phyloP scores from a whole-genome alignment of 1,140 invertebrate species.

The Drosophila hydei region DNA sequence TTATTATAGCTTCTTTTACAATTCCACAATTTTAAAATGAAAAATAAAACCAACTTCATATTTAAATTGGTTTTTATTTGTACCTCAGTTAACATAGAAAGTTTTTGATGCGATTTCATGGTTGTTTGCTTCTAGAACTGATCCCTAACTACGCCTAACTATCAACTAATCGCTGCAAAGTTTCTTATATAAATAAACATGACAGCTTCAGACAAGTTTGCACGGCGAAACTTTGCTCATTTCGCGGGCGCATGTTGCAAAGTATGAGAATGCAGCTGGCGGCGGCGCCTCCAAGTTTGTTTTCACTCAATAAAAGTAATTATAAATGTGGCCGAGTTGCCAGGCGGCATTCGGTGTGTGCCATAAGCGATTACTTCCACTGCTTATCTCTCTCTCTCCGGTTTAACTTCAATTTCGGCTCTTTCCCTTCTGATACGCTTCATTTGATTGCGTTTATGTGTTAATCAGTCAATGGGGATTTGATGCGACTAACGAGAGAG shows the following conservation, averaged over 20 bases:
- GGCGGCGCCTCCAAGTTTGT: slow-evolving; percentile 12
- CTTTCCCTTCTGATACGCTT: slow-evolving; percentile 40
- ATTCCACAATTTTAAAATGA: too few species aligned
- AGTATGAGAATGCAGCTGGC: slow-evolving; percentile 11
- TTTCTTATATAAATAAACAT: slow-evolving; percentile 52
- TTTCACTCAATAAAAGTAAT: slow-evolving; percentile 48
- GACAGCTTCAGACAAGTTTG: slow-evolving; percentile 17
- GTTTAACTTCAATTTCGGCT: slow-evolving; percentile 26
- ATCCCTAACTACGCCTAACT: slow-evolving; percentile 24
- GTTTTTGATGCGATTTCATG: slow-evolving; percentile 10
- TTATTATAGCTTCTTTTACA: too few species aligned
- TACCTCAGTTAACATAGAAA: slow-evolving; percentile 8
- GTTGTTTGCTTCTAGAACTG: slow-evolving; percentile 5
- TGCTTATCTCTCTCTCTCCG: not conserved
- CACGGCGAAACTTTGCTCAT: slow-evolving; percentile 44
- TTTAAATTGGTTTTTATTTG: not conserved
- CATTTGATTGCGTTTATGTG: slow-evolving; percentile 64
- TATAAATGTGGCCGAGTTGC: slow-evolving; percentile 24
- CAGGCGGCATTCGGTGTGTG: not conserved
- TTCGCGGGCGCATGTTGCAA: slow-evolving; percentile 15
- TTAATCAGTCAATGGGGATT: slow-evolving; percentile 68
- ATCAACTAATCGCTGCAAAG: slow-evolving; percentile 32
- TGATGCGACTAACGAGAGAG: slow-evolving; percentile 39
- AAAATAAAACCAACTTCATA: too few species aligned
- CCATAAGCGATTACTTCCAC: slow-evolving; percentile 10